These are phyloP conservation scores for Philaenus spumarius DNA, from an alignment of 1,140 invertebrate species.

Conservation along the genomic window DNA sequence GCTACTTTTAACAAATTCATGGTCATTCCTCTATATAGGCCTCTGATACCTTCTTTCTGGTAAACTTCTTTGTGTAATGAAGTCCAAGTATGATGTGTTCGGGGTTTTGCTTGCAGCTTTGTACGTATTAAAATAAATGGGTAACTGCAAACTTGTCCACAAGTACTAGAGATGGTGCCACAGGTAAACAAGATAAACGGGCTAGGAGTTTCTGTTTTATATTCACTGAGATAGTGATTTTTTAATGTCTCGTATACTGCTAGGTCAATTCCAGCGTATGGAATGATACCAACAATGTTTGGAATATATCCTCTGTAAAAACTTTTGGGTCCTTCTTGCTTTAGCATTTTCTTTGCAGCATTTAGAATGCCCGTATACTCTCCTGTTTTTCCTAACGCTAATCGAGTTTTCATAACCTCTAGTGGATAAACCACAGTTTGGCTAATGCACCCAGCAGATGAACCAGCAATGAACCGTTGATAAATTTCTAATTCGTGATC, in stretches of 20 bases:
- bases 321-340: slow-evolving; percentile 69
- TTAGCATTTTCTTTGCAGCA: slow-evolving; percentile 85
- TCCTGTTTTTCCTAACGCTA: slow-evolving; percentile 91
- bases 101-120: slow-evolving; percentile 83
- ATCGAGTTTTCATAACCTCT: slow-evolving; percentile 92
- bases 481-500: slow-evolving; percentile 71
- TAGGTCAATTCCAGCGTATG: slow-evolving; percentile 98
- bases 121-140: slow-evolving; percentile 94
- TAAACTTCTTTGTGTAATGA: slow-evolving; percentile 81
- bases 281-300: slow-evolving; percentile 96
- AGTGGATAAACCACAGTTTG: slow-evolving; percentile 97
- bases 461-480: slow-evolving; percentile 91
- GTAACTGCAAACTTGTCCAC: slow-evolving; percentile 95
- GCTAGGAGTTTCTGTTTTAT: slow-evolving; percentile 60
- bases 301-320: slow-evolving; percentile 95
- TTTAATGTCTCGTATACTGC: slow-evolving; percentile 91
- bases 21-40: slow-evolving; percentile 94
- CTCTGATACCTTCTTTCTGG: slow-evolving; percentile 76
- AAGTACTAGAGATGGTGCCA: slow-evolving; percentile 86
- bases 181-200: slow-evolving; percentile 81
- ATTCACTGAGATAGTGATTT: slow-evolving; percentile 69
- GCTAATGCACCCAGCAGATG: slow-evolving; percentile 93
- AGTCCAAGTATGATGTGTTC: slow-evolving; percentile 57
- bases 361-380: slow-evolving; percentile 88
- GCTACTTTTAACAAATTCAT: slow-evolving; percentile 75